A percentile compares a stretch with the other conserved stretches of the same genome.
Evolutionary conservation across 2,888 invertebrate genomes (phyloP).

Genomic region (Campopleginae sp.): DNA sequence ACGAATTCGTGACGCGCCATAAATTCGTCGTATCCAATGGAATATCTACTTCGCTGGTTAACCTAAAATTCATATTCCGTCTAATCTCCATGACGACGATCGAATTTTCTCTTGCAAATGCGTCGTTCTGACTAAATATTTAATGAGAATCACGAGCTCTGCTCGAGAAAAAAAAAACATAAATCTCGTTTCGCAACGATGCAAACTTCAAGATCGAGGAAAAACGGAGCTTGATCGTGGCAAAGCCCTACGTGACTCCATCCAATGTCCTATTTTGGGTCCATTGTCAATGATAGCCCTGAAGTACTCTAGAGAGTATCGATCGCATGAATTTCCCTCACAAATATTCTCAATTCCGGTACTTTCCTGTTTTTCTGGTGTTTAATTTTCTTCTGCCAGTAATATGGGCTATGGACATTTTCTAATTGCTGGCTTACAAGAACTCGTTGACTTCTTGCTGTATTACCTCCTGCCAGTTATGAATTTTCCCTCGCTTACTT

Average conservation of each 20-base stretch:
- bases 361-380: not conserved
- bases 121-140: not conserved
- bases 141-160: too few relatives aligned
- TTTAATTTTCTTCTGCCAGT: not conserved
- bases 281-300: not conserved
- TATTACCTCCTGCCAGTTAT: slow-evolving; percentile 36
- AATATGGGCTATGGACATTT: slow-evolving; percentile 2
- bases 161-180: too few relatives aligned
- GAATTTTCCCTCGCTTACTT: slow-evolving; percentile 37
- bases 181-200: too few relatives aligned
- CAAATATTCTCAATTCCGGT: not conserved
- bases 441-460: slow-evolving; percentile 23
- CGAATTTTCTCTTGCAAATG: slow-evolving; percentile 28
- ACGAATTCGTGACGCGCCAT: slow-evolving; percentile 64
- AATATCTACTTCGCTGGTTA: slow-evolving; percentile 45
- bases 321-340: not conserved
- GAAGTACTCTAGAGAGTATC: not conserved
- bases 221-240: too few relatives aligned
- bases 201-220: too few relatives aligned
- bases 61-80: slow-evolving; percentile 66
- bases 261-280: not conserved
- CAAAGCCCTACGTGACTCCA: too few relatives aligned
- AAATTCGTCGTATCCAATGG: slow-evolving; percentile 63
- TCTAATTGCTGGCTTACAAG: slow-evolving; percentile 50
- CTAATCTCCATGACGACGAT: slow-evolving; percentile 36